phyloP scores from a whole-genome alignment of 2,888 invertebrate species.

The Luperina nickerlii region DNA sequence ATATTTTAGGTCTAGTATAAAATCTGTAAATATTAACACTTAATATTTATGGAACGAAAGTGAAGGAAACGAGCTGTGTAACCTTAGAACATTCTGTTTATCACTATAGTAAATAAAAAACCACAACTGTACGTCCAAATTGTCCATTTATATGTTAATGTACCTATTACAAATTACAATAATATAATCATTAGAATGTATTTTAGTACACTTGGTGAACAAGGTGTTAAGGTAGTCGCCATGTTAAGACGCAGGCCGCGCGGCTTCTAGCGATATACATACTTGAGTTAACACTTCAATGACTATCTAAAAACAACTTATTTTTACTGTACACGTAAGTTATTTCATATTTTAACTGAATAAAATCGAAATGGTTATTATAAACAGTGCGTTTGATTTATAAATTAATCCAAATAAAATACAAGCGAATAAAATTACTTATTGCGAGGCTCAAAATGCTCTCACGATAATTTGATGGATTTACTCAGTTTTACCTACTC shows the following conservation, averaged over 20 bases:
- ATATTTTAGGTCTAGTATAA: conserved; percentile 69
- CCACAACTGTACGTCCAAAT: conserved; percentile 91
- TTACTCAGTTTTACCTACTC: background rate
- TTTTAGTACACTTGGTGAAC: conserved; percentile 84
- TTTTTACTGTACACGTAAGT: conserved; percentile 90
- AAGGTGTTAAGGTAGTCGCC: conserved; percentile 81
- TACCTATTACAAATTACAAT: conserved; percentile 90
- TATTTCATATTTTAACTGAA: conserved; percentile 91
- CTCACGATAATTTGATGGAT: background rate
- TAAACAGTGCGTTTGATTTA: conserved; percentile 73
- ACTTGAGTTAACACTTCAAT: conserved; percentile 82
- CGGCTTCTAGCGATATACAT: conserved; percentile 79
- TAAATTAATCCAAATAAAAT: conserved; percentile 21
- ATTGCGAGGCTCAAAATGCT: background rate
- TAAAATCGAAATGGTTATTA: conserved; percentile 90
- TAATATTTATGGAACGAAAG: conserved; percentile 83
- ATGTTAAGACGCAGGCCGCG: conserved; percentile 75
- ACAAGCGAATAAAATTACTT: background rate
- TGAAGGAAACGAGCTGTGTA: conserved; percentile 78
- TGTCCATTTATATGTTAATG: conserved; percentile 90
- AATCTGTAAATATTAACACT: conserved; percentile 79
- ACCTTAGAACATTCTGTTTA: conserved; percentile 80
- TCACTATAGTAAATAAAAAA: conserved; percentile 81
- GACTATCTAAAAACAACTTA: conserved; percentile 88
- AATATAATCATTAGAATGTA: conserved; percentile 89